Conservation (phyloP, 2,113 vertebrate genomes). For the Oxygymnocypris stewartii region DNA sequence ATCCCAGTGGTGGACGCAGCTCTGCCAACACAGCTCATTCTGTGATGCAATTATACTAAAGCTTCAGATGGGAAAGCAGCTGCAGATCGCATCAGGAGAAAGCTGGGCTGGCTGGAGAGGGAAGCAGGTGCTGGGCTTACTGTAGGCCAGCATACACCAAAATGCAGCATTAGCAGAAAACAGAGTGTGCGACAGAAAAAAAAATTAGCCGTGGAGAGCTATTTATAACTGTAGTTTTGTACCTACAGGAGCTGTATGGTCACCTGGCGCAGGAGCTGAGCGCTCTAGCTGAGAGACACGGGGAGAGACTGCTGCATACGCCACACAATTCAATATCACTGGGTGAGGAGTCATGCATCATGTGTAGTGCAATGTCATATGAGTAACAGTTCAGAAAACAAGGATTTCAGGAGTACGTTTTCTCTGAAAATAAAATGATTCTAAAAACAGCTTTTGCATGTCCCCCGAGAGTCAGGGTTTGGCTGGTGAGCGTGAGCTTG, state of each 20-base stretch:
- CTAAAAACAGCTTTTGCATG: neutral
- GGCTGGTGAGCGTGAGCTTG: neutral
- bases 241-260: conserved; percentile 87
- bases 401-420: neutral
- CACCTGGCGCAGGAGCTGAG: conserved; percentile 88
- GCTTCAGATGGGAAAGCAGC: conserved; percentile 18
- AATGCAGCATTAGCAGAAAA: conserved; percentile 62
- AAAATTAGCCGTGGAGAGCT: conserved; percentile 50
- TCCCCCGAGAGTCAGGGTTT: neutral
- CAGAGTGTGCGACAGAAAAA: conserved; percentile 52
- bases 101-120: neutral
- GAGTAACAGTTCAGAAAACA: neutral
- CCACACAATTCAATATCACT: conserved; percentile 95
- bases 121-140: conserved; percentile 35
- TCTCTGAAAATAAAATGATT: neutral
- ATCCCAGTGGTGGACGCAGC: conserved; percentile 56
- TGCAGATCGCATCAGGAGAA: neutral
- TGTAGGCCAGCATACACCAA: conserved; percentile 36
- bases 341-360: conserved; percentile 74
- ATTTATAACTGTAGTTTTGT: conserved; percentile 54
- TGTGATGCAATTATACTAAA: conserved; percentile 22
- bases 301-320: conserved; percentile 87
- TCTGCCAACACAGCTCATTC: conserved; percentile 33
- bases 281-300: conserved; percentile 82
- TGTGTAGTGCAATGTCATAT: neutral